Base-by-base conservation (phyloP, 2,797 vertebrate species). In the Paguma larvata region DNA sequence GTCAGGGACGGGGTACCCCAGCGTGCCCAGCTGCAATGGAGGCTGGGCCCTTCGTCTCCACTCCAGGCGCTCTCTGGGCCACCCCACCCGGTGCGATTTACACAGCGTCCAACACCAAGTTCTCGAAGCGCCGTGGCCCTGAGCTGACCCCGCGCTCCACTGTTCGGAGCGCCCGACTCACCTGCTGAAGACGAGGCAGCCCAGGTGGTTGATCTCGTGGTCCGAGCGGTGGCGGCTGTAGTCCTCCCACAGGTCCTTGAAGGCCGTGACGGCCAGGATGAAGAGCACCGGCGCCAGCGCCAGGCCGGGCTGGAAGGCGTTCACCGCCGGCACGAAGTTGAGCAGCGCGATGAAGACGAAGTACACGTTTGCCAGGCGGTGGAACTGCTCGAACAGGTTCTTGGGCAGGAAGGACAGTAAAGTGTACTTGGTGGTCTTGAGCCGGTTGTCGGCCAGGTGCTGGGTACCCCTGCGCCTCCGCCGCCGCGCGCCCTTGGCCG, bases 331-430 rank as follows among this genome's bases (percentile, higher is more conserved):
- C 68, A 99, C 99, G 11, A 99, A 99, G 98, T 99, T 99, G 65
- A 99, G 99, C 97, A 99, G 98, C 0, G 99, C 99, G 77, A 99
- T 99, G 98, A 99, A 99, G 16, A 99, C 99, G 30, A 99, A 99
- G 99, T 99, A 99, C 68, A 99, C 99, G 27, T 99, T 99, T 97
- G 99, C 99, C 91, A 99, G 99, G 68, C 99, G 99, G 94, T 99
- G 99, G 96, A 99, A 99, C 98, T 99, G 99, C 94, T 99, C 99
- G 9, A 99, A 99, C 19, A 99, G 99, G 97, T 99, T 99, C 98
- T 99, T 99, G 89, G 99, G 99, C 97, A 99, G 98, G 98, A 99
- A 99, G 82, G 99, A 99, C 87, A 99, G 98, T 18, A 99, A 97
- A 0, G 99, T 99, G 99, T 99, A 99, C 97, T 99, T 99, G 98